Evolutionary conservation across 2,113 vertebrate genomes (phyloP).

Genomic region (Rhagologus leucostigma): DNA sequence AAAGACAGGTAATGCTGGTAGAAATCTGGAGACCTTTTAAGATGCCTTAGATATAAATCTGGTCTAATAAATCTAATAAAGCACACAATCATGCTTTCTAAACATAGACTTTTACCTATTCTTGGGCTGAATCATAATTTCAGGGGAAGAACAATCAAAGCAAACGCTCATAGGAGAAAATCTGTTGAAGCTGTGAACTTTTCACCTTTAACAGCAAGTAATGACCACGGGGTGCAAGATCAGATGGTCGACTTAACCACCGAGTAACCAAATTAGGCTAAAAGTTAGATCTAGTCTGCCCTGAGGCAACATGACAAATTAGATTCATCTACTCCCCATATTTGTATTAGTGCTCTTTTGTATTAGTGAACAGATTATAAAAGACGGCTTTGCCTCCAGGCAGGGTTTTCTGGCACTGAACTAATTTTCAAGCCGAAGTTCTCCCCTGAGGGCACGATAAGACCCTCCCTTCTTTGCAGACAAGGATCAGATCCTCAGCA

Average conservation of each 20-base stretch:
- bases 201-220: slow-evolving; percentile 42
- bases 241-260: slow-evolving; percentile 4
- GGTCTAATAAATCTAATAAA: not conserved
- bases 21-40: not conserved
- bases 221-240: slow-evolving; percentile 12
- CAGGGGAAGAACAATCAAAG: not conserved
- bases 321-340: slow-evolving; percentile 7
- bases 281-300: slow-evolving; percentile 49
- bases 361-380: slow-evolving; percentile 34
- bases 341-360: slow-evolving; percentile 32
- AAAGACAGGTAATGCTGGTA: not conserved
- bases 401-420: slow-evolving; percentile 22
- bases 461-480: not conserved
- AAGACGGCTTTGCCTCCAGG: slow-evolving; percentile 18
- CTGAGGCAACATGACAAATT: slow-evolving; percentile 57
- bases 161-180: not conserved
- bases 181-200: slow-evolving; percentile 29
- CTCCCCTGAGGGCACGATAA: not conserved
- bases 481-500: not conserved
- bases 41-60: not conserved
- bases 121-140: not conserved
- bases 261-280: slow-evolving; percentile 23
- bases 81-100: not conserved
- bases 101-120: not conserved
- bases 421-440: slow-evolving; percentile 20